Percentiles rank a stretch among this genome's conserved stretches.
Conservation (phyloP, 2,888 invertebrate species). For the Limnephilus rhombicus region DNA sequence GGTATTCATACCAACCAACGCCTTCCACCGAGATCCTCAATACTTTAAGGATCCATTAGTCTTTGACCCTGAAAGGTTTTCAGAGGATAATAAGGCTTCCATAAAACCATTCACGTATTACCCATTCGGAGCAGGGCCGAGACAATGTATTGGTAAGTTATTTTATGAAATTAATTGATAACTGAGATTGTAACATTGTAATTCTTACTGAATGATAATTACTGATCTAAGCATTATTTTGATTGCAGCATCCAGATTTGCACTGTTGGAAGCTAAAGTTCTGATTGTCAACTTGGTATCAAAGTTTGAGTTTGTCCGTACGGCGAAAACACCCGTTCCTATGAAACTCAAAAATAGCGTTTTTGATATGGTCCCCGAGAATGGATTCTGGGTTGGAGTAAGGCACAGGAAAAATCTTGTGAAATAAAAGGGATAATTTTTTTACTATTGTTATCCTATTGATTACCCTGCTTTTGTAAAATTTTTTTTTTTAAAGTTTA, state of each 20-base stretch:
- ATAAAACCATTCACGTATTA: constrained; percentile 68
- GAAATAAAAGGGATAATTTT: background rate
- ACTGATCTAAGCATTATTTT: background rate
- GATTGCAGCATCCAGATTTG: constrained; percentile 58
- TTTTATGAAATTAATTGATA: background rate
- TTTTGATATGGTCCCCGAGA: constrained; percentile 37
- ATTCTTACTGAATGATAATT: background rate
- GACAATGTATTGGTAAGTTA: constrained; percentile 68
- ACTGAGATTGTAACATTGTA: background rate
- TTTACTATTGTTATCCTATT: background rate
- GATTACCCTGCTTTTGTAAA: background rate
- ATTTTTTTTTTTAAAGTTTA: background rate
- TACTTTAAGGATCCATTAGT: constrained; percentile 67
- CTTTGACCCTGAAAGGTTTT: constrained; percentile 68
- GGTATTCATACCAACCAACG: constrained; percentile 67
- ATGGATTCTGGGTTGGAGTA: constrained; percentile 54
- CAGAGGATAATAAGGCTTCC: constrained; percentile 67
- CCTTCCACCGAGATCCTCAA: constrained; percentile 69
- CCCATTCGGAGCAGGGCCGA: constrained; percentile 69
- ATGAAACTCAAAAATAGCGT: constrained; percentile 43
- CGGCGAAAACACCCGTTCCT: constrained; percentile 52
- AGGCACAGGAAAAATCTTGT: constrained; percentile 37
- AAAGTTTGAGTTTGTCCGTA: constrained; percentile 51
- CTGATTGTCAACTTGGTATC: constrained; percentile 45
- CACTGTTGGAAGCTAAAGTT: constrained; percentile 55